Conservation (phyloP, 2,113 vertebrate genomes). For the Ifrita kowaldi region DNA sequence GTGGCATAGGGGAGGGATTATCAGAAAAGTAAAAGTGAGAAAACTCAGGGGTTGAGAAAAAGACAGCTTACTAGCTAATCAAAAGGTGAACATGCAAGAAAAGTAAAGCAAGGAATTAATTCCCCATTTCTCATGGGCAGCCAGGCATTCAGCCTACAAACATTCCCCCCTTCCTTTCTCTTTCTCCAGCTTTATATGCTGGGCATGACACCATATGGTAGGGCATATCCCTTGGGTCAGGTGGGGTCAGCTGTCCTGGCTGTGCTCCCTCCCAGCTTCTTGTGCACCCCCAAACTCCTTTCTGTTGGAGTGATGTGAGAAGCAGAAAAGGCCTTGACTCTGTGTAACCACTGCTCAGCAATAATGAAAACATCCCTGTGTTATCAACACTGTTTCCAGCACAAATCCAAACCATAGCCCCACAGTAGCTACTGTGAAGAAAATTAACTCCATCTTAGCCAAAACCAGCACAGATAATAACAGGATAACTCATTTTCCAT, state of each 20-base stretch:
- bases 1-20: background rate
- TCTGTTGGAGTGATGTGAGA: background rate
- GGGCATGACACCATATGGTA: background rate
- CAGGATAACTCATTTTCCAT: background rate
- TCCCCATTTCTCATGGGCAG: background rate
- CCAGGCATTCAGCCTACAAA: background rate
- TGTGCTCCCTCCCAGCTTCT: background rate
- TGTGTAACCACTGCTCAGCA: background rate
- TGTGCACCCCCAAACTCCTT: background rate
- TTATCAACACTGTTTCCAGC: background rate
- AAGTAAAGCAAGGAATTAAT: background rate
- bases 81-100: background rate
- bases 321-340: background rate
- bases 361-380: background rate
- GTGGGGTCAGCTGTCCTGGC: background rate
- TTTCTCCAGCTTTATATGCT: background rate
- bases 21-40: background rate
- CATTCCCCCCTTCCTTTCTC: accelerated
- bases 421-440: background rate
- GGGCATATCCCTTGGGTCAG: background rate
- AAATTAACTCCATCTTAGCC: background rate
- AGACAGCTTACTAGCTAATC: background rate
- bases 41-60: background rate
- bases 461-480: background rate
- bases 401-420: background rate